These are phyloP conservation scores for Sminthurides bifidus DNA, from an alignment of 1,140 invertebrate species.

Conservation along the genomic window DNA sequence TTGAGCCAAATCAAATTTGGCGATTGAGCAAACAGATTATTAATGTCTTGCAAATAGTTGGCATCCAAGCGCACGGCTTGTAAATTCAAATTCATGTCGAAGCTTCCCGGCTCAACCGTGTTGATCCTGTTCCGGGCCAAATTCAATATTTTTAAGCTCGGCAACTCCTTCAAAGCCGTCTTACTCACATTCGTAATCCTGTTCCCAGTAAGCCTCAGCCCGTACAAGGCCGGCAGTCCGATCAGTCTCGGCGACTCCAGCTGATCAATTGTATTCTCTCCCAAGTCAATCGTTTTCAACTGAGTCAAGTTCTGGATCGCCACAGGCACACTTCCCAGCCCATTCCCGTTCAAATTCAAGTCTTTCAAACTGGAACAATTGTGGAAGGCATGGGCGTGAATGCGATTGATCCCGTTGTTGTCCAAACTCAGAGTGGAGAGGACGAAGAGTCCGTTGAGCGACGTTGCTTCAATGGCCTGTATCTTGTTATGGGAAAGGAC, in stretches of 20 bases:
- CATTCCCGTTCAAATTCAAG: slow-evolving; percentile 69
- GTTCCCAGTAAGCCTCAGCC: slow-evolving; percentile 73
- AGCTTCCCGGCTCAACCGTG: slow-evolving; percentile 65
- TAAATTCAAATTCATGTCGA: slow-evolving; percentile 62
- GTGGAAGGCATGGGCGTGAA: slow-evolving; percentile 66
- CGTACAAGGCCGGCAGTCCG: slow-evolving; percentile 65
- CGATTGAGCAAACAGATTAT: slow-evolving; percentile 61
- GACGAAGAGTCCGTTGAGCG: slow-evolving; percentile 65
- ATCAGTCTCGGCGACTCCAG: slow-evolving; percentile 66
- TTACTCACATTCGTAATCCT: slow-evolving; percentile 72
- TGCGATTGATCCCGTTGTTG: slow-evolving; percentile 59
- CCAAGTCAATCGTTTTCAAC: slow-evolving; percentile 64
- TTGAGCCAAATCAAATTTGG: slow-evolving; percentile 75
- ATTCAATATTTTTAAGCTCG: slow-evolving; percentile 73
- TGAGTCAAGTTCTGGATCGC: slow-evolving; percentile 61
- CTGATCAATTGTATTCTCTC: slow-evolving; percentile 62
- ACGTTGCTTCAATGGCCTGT: slow-evolving; percentile 54
- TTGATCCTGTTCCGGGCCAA: slow-evolving; percentile 72
- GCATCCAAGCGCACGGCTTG: slow-evolving; percentile 61
- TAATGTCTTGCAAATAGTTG: slow-evolving; percentile 71
- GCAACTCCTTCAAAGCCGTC: slow-evolving; percentile 63
- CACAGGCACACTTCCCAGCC: slow-evolving; percentile 55
- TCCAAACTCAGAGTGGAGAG: slow-evolving; percentile 63
- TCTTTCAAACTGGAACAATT: slow-evolving; percentile 67
- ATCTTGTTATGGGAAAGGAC: slow-evolving; percentile 67